Evolutionary conservation across 1,140 invertebrate genomes (phyloP).

Genomic region (Piezodorus guildinii): DNA sequence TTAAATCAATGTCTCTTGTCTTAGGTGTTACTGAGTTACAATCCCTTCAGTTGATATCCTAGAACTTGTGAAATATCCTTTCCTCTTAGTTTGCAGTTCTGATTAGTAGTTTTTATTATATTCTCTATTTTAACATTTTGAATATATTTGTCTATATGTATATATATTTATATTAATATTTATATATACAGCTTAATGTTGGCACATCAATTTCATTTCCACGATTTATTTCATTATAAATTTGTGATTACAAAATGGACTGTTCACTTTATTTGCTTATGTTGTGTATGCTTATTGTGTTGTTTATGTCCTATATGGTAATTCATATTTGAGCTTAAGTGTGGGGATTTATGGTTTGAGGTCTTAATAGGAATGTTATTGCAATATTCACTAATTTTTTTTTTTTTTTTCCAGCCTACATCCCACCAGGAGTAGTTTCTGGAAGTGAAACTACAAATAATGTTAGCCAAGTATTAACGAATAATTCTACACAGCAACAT

Average conservation of each 20-base stretch:
- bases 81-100: too few relatives aligned
- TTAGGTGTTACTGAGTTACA: too few relatives aligned
- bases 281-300: neutral
- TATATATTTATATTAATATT: too few relatives aligned
- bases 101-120: too few relatives aligned
- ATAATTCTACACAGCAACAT: neutral
- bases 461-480: neutral
- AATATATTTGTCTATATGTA: too few relatives aligned
- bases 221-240: neutral
- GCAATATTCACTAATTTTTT: neutral
- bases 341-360: neutral
- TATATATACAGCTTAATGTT: too few relatives aligned
- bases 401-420: neutral
- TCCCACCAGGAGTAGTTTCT: neutral
- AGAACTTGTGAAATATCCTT: too few relatives aligned
- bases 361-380: too few relatives aligned
- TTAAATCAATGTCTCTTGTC: too few relatives aligned
- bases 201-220: too few relatives aligned
- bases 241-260: neutral
- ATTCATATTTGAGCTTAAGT: conserved; percentile 2
- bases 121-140: too few relatives aligned
- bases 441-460: neutral
- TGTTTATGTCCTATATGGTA: neutral
- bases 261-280: neutral
- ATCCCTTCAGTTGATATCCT: too few relatives aligned